phyloP scores from a whole-genome alignment of 23 tunicate genomes.

The Trididemnum clinides region DNA sequence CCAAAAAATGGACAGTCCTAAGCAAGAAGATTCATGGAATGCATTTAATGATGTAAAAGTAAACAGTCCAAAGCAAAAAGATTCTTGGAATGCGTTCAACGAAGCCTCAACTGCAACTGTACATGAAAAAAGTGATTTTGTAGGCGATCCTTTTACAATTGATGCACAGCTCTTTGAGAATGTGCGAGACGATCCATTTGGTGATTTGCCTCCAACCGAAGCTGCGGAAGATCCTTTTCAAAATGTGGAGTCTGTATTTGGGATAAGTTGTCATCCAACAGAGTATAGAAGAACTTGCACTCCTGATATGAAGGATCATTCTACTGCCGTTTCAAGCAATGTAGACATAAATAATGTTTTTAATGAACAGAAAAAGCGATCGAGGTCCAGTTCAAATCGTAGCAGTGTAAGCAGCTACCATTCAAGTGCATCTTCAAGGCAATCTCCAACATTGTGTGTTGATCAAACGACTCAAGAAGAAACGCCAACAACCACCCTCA shows the following conservation, averaged over 20 bases:
- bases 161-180: no score
- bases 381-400: background rate
- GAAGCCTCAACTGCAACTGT: background rate
- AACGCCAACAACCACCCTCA: no score
- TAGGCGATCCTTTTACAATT: background rate
- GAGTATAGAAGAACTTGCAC: background rate
- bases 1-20: no score
- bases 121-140: background rate
- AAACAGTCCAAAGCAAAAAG: no score
- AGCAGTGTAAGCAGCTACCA: background rate
- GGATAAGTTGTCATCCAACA: background rate
- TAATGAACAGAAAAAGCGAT: background rate
- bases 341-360: background rate
- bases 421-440: background rate
- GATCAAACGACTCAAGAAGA: background rate
- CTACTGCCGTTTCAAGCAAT: background rate
- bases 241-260: conserved; percentile 33
- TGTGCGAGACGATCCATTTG: conserved; percentile 48
- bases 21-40: no score
- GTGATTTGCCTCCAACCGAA: background rate
- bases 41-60: no score
- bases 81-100: no score
- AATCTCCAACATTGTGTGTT: background rate
- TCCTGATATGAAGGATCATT: background rate
- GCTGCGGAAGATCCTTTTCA: conserved; percentile 51